Base-by-base conservation (phyloP, 2,113 vertebrate species). In the Gobiocypris rarus region DNA sequence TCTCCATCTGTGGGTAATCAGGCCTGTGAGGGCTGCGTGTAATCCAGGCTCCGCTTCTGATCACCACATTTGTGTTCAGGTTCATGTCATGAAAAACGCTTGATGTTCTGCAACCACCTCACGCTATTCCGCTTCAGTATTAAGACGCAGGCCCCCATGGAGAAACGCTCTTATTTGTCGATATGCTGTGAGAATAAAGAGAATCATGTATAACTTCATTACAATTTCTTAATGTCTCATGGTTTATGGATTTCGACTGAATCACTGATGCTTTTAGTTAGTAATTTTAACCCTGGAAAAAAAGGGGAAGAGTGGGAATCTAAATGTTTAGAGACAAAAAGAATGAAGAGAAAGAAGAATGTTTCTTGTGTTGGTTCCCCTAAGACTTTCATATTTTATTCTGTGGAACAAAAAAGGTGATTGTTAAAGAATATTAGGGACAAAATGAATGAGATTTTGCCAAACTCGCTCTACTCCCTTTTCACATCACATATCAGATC, bases 1-100 rank as follows among this genome's bases (percentile, higher is more conserved):
- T 74, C 70, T 84, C 70, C 85, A 81, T 83, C 85, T 86, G 67
- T 13, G 82, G 84, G 58, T 84, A 26, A 74, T 86, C 82, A 81
- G 14, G 38, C 26, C 76, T 86, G 59, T 22, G 0, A 50, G 45
- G 43, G 1, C 14, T 52, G 22, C 10, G 9, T 69, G 24, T 59
- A 61, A 84, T 56, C 63, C 48, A 78, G 74, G 26, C 28, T 54
- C 22, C 19, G 5, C 73, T 81, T 73, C 67, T 31, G 75, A 76
- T 81, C 70, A 75, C 22, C 11, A n/a, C 3, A 22, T 71, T 34
- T 80, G 67, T 38, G 11, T 43, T 43, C 58, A 45, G 41, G 48
- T 87, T 48, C 61, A 34, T 65, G 54, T 74, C 22, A 11, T 52
- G 65, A 48, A 73, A n/a, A 74, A 28, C 17, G 11, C 26, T 83